Percentiles rank a stretch among this genome's conserved stretches.
Conservation (phyloP, 2,888 invertebrate species). For the Antheraea yamamai region DNA sequence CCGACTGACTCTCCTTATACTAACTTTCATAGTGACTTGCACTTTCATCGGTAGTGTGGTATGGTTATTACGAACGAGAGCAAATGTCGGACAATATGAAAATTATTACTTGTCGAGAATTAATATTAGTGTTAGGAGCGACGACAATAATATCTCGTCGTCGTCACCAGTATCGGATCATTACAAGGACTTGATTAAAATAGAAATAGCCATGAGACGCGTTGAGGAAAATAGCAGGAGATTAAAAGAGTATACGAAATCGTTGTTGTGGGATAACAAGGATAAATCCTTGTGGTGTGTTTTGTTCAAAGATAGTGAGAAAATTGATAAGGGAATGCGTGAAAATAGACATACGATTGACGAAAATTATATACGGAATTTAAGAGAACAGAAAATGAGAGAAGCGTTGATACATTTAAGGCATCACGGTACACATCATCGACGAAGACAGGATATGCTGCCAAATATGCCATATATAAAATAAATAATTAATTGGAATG, state of each 20-base stretch:
- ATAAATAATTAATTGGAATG: conserved; percentile 41
- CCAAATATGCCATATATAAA: conserved; percentile 72
- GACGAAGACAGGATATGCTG: conserved; percentile 62
- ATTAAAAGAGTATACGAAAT: conserved; percentile 77
- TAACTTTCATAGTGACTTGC: conserved; percentile 74
- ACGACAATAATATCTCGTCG: conserved; percentile 60
- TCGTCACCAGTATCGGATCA: conserved; percentile 65
- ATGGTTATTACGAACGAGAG: conserved; percentile 71
- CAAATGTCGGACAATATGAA: conserved; percentile 71
- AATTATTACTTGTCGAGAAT: conserved; percentile 81
- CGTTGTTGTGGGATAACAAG: conserved; percentile 77
- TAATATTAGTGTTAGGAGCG: conserved; percentile 74
- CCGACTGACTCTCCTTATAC: conserved; percentile 73
- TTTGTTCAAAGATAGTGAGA: conserved; percentile 75
- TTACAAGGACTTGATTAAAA: conserved; percentile 79
- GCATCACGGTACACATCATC: conserved; percentile 72
- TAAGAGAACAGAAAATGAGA: conserved; percentile 72
- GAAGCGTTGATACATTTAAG: conserved; percentile 72
- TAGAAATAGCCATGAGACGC: conserved; percentile 79
- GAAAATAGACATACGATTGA: conserved; percentile 59
- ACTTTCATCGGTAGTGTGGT: conserved; percentile 75
- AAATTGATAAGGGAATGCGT: conserved; percentile 49
- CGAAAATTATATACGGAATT: conserved; percentile 65
- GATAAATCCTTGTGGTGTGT: conserved; percentile 80
- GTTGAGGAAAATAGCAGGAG: conserved; percentile 77